phyloP scores from a whole-genome alignment of 2,797 vertebrate genomes.

The Pipistrellus nathusii region DNA sequence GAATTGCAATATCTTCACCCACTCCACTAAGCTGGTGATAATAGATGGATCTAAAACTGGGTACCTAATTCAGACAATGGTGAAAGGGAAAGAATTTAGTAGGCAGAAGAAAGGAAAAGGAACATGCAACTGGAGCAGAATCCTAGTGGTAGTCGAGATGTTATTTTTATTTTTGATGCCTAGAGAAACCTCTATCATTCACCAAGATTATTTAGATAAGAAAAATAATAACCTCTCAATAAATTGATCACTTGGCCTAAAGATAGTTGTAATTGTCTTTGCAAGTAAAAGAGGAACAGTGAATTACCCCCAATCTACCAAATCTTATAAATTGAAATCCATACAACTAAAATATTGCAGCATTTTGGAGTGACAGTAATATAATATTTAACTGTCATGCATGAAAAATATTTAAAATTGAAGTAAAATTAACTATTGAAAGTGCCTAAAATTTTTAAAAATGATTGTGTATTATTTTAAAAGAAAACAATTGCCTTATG shows the following conservation, averaged over 20 bases:
- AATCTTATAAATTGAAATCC: background rate
- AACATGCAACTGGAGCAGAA: background rate
- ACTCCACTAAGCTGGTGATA: background rate
- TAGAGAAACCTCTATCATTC: background rate
- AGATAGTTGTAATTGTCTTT: background rate
- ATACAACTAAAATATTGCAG: background rate
- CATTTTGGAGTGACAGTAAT: conserved; percentile 29
- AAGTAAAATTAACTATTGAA: conserved; percentile 72
- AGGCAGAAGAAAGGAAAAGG: background rate
- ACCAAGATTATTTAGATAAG: background rate
- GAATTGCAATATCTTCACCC: background rate
- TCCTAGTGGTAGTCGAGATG: background rate
- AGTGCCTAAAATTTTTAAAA: conserved; percentile 55
- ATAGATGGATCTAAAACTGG: background rate
- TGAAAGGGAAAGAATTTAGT: background rate
- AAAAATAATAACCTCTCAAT: background rate
- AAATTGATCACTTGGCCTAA: conserved; percentile 22
- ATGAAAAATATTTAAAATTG: conserved; percentile 66
- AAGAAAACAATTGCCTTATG: conserved; percentile 63
- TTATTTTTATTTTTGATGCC: background rate
- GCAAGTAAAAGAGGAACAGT: conserved; percentile 31
- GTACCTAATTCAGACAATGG: background rate
- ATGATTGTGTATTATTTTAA: conserved; percentile 56
- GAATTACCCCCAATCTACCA: background rate
- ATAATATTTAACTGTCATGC: conserved; percentile 13